Conservation (phyloP, 2,888 invertebrate species). For the Acleris holmiana region DNA sequence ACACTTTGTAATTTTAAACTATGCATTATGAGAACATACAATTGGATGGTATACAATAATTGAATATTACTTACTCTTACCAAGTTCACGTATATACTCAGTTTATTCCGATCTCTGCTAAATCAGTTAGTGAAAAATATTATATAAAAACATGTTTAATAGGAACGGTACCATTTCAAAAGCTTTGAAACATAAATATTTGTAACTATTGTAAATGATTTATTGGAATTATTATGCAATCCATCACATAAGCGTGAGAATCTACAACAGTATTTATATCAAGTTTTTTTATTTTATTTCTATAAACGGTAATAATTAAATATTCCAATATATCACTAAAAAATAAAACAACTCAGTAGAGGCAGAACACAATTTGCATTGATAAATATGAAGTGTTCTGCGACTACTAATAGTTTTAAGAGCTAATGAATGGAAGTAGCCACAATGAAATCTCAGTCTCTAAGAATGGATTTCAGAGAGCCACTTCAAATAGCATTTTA, state of each 20-base stretch:
- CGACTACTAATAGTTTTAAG: conserved; percentile 18
- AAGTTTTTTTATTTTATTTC: too few species aligned
- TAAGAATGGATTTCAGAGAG: conserved; percentile 63
- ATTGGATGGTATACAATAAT: too few species aligned
- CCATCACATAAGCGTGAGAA: neutral
- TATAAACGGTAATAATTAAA: too few species aligned
- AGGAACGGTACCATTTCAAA: too few species aligned
- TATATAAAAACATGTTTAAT: too few species aligned
- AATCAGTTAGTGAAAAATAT: too few species aligned
- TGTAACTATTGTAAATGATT: conserved; percentile 38
- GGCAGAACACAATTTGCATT: conserved; percentile 8
- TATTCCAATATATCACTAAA: conserved; percentile 24
- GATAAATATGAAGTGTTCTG: conserved; percentile 3
- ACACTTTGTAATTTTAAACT: too few species aligned
- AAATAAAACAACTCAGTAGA: conserved; percentile 22
- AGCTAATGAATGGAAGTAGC: conserved; percentile 44
- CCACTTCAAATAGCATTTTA: conserved; percentile 53
- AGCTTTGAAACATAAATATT: conserved; percentile 48
- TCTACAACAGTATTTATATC: too few species aligned
- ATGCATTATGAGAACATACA: too few species aligned
- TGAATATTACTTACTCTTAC: too few species aligned
- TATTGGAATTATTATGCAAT: conserved; percentile 23
- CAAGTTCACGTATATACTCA: too few species aligned
- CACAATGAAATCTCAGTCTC: conserved; percentile 61
- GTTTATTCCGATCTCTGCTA: too few species aligned